Percentiles rank a stretch among this genome's conserved stretches.
phyloP scores from a whole-genome alignment of 1,140 invertebrate genomes.

The Idris sp. region DNA sequence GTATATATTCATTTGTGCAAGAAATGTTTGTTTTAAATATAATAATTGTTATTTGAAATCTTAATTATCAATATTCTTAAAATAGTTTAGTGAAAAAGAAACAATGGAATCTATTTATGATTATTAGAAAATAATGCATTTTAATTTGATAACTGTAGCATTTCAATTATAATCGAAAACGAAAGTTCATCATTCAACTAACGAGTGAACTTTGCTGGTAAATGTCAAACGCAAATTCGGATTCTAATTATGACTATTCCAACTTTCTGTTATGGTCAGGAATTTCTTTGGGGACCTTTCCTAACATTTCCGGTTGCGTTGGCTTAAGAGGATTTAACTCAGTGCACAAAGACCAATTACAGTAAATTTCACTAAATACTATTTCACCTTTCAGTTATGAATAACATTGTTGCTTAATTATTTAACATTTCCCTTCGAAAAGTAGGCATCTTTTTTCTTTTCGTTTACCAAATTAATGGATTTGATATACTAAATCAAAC shows the following conservation, averaged over 20 bases:
- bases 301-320: constrained; percentile 43
- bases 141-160: no score
- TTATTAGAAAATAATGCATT: no score
- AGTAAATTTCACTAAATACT: constrained; percentile 47
- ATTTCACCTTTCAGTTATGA: constrained; percentile 34
- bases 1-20: neutral
- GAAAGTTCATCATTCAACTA: constrained; percentile 17
- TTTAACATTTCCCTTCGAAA: no score
- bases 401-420: constrained; percentile 36
- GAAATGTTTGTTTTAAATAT: neutral
- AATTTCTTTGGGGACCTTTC: constrained; percentile 44
- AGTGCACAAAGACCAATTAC: constrained; percentile 47
- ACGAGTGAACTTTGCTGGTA: constrained; percentile 18
- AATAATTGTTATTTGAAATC: neutral
- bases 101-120: no score
- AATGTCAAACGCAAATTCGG: constrained; percentile 20
- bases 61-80: no score
- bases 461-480: constrained; percentile 31
- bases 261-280: constrained; percentile 35
- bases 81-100: no score
- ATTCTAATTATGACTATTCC: constrained; percentile 44
- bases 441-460: constrained; percentile 16
- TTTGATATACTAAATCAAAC: no score
- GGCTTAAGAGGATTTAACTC: constrained; percentile 37
- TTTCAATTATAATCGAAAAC: constrained; percentile 1